Evolutionary conservation across 2,888 invertebrate species (phyloP).

Genomic region (Nemurella pictetii): DNA sequence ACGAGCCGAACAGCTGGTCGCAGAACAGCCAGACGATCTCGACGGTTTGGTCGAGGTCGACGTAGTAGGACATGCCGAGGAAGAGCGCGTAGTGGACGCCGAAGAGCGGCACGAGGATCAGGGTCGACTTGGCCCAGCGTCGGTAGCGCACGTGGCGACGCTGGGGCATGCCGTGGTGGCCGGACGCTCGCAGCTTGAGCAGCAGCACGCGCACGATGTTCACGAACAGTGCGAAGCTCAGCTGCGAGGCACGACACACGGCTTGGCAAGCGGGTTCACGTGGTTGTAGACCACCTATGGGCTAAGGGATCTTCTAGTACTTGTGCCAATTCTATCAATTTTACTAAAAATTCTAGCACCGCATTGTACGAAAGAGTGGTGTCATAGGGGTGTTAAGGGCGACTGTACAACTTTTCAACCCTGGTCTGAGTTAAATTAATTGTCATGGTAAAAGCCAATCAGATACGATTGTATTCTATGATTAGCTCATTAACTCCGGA

Average conservation of each 20-base stretch:
- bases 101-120: conserved; percentile 67
- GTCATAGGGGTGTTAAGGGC: too few relatives aligned
- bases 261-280: too few relatives aligned
- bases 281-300: too few relatives aligned
- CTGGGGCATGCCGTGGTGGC: conserved; percentile 50
- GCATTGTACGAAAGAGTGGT: too few relatives aligned
- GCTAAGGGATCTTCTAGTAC: too few relatives aligned
- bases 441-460: too few relatives aligned
- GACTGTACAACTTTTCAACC: too few relatives aligned
- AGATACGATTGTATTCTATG: too few relatives aligned
- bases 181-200: conserved; percentile 49
- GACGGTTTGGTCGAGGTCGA: conserved; percentile 53
- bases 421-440: too few relatives aligned
- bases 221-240: conserved; percentile 65
- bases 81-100: conserved; percentile 67
- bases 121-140: conserved; percentile 64
- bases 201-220: conserved; percentile 62
- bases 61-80: conserved; percentile 56
- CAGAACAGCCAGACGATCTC: conserved; percentile 66
- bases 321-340: too few relatives aligned
- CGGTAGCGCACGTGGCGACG: conserved; percentile 63
- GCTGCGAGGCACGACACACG: conserved; percentile 52
- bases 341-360: too few relatives aligned
- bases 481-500: too few relatives aligned
- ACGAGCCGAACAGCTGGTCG: conserved; percentile 67